Percentiles rank a stretch among this genome's conserved stretches.
phyloP scores from a whole-genome alignment of 2,113 vertebrate species.

The Ciconia maguari region DNA sequence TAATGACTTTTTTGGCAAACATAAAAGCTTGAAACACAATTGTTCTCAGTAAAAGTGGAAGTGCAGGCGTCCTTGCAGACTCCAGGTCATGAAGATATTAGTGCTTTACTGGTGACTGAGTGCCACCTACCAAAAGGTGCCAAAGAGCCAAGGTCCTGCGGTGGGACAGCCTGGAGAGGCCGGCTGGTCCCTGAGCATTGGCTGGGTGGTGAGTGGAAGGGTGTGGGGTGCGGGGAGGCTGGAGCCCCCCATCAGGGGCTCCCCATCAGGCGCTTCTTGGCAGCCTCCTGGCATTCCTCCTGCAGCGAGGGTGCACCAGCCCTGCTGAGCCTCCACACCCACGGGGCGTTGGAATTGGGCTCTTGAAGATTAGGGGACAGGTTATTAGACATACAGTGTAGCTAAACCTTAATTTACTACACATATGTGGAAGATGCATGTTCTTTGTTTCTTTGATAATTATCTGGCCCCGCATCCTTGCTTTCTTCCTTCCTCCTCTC shows the following conservation, averaged over 20 bases:
- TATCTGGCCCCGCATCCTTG: neutral
- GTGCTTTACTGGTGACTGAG: neutral
- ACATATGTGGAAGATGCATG: neutral
- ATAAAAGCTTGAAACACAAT: neutral
- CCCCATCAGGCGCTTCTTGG: too few species aligned
- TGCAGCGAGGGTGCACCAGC: neutral
- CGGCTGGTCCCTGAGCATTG: neutral
- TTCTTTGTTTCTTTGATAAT: neutral
- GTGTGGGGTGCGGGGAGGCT: neutral
- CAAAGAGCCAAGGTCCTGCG: neutral
- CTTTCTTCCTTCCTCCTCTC: neutral
- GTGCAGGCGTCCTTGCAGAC: neutral
- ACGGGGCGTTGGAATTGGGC: neutral
- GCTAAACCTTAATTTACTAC: neutral
- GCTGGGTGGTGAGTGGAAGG: too few species aligned
- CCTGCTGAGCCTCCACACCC: neutral
- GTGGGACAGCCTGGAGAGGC: neutral
- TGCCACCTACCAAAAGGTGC: neutral
- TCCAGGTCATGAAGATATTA: neutral
- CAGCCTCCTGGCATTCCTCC: neutral
- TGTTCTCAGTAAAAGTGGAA: neutral
- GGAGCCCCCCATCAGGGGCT: neutral
- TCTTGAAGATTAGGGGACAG: neutral
- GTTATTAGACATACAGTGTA: neutral
- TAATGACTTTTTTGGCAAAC: slow-evolving; percentile 6